These are phyloP conservation scores for Otocyon megalotis DNA, from an alignment of 2,113 vertebrate genomes.

Conservation along the genomic window DNA sequence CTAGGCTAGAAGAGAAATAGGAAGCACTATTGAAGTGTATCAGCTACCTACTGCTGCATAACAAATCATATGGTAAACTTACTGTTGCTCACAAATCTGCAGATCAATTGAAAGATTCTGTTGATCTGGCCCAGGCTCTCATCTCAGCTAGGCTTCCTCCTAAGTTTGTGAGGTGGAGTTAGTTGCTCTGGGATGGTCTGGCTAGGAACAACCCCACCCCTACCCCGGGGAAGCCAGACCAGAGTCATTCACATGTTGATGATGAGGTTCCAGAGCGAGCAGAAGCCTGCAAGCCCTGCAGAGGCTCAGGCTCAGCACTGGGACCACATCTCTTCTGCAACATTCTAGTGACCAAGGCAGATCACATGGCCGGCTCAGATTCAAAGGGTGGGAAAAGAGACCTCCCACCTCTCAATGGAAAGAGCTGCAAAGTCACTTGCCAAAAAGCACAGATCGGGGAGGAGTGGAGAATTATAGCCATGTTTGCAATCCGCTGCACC, in stretches of 20 bases:
- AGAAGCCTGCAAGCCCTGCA: not conserved
- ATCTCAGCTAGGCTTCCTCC: not conserved
- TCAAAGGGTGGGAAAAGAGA: not conserved
- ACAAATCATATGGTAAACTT: not conserved
- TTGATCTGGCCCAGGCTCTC: not conserved
- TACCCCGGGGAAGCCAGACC: not conserved
- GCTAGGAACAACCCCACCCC: not conserved
- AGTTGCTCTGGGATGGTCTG: not conserved
- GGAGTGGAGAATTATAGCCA: not conserved
- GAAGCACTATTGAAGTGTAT: not conserved
- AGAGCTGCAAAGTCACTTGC: not conserved
- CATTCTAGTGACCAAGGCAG: not conserved
- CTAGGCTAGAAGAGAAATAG: not conserved
- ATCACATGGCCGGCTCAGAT: not conserved
- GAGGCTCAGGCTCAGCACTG: not conserved
- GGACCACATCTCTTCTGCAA: not conserved
- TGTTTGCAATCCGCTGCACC: not conserved
- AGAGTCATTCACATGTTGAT: not conserved
- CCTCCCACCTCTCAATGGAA: not conserved
- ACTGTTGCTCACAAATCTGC: not conserved
- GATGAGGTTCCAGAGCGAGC: not conserved
- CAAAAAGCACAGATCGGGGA: not conserved
- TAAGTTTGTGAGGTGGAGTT: not conserved
- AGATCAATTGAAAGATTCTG: not conserved
- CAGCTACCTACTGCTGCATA: not conserved